Base-by-base conservation (phyloP, 2,888 invertebrate genomes). In the Syrphus vitripennis region DNA sequence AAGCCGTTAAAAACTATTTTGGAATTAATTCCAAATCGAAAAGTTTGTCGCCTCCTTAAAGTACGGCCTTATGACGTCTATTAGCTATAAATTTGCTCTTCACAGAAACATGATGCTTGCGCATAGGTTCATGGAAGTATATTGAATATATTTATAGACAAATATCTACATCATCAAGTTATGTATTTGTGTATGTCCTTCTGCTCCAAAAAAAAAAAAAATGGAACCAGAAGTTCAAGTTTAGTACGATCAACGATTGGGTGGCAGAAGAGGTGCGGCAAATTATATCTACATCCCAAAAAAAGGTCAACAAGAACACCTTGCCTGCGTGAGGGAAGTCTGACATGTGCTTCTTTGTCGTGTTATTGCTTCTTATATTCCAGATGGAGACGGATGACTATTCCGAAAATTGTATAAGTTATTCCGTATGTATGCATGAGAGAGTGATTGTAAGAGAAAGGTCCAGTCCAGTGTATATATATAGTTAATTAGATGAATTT, bases 401-500 rank as follows among this genome's bases (percentile, higher is more conserved):
- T 45, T 61, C 61, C 61, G 12, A 63, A 67, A 61, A 40, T 59
- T 42, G 34, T 72, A 34, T 59, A 61, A 48, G 67, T 45, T 67
- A 67, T 67, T 67, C 50, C 31, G 50, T 42, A 19, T 59, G 12
- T 48, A 29, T 69, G 10, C 5, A 50, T 34, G 48, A 34, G 31
- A 42, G 50, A 50, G 34, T 40, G 48, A 67, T 45, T 72, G 45
- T 71, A 37, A 55, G 69, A 29, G 67, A 84, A 84, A 81, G 80
- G 84, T 81, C 76, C 72, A 72, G 42, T 29, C 9, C 12, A 48
- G 5, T 53, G 14, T 14, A n/a, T 26, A 53, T 29, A 31, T 31
- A 19, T 53, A 72, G 81, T 77, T 81, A 84, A 84, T 84, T 84
- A 84, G 84, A 84, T 84, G 80, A 80, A 81, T 81, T 84, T 84